phyloP scores from a whole-genome alignment of 2,888 invertebrate species.

The Alviniconcha strummeri region DNA sequence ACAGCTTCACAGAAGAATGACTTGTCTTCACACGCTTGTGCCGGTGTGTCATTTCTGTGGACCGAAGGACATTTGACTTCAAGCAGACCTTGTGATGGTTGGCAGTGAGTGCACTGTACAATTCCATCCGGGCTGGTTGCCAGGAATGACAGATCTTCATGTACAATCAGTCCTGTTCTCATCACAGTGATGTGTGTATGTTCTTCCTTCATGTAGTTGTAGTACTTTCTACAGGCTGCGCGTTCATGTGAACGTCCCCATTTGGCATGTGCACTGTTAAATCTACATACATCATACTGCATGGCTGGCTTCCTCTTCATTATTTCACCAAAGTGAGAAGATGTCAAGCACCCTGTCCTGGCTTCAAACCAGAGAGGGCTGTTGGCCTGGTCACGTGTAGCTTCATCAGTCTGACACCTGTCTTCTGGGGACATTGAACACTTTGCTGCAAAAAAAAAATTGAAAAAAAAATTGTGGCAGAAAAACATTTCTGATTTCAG shows the following conservation, averaged over 20 bases:
- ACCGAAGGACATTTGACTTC: constrained; percentile 3
- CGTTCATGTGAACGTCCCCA: no score
- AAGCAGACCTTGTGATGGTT: background rate
- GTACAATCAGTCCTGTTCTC: background rate
- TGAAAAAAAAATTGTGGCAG: no score
- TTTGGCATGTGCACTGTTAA: background rate
- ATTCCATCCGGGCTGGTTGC: background rate
- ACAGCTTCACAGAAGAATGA: background rate
- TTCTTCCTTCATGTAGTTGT: background rate
- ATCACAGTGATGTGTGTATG: background rate
- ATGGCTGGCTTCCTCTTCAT: background rate
- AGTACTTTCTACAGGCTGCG: background rate
- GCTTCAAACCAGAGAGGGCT: no score
- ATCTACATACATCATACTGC: background rate
- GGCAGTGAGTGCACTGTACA: background rate
- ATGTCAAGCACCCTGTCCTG: no score
- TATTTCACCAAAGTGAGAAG: no score
- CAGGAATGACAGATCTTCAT: background rate
- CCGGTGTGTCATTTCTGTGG: background rate
- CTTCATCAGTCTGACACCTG: no score
- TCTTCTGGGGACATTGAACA: no score
- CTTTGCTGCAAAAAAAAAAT: no score
- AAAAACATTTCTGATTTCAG: no score
- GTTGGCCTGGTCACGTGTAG: no score
- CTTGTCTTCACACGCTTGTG: background rate